These are phyloP conservation scores for Calephelis perditalis DNA, from an alignment of 2,888 invertebrate genomes.

Conservation along the genomic window DNA sequence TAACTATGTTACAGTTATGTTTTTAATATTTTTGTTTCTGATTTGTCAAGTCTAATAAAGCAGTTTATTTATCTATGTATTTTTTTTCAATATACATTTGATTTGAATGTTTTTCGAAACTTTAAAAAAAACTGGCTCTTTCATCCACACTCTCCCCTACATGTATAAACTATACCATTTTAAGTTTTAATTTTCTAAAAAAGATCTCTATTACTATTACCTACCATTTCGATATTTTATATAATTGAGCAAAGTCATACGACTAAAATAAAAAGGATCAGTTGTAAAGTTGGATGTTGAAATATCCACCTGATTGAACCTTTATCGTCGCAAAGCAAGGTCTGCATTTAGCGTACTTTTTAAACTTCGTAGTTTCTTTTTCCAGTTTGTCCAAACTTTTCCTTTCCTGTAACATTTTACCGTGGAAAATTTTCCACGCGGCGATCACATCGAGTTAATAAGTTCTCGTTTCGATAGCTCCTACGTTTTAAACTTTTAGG, in stretches of 20 bases:
- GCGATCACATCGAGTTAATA: slow-evolving; percentile 78
- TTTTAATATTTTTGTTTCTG: too few species aligned
- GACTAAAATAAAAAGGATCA: slow-evolving; percentile 1
- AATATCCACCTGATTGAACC: slow-evolving; percentile 29
- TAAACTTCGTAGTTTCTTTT: slow-evolving; percentile 69
- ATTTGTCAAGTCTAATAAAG: too few species aligned
- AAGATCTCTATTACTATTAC: too few species aligned
- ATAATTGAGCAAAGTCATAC: neutral
- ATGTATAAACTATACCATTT: too few species aligned
- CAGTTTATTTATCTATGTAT: too few species aligned
- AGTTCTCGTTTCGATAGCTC: slow-evolving; percentile 74
- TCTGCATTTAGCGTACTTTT: slow-evolving; percentile 70
- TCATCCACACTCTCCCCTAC: too few species aligned
- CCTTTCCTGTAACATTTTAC: slow-evolving; percentile 74
- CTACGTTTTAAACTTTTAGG: slow-evolving; percentile 77
- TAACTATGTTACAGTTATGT: too few species aligned
- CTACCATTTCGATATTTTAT: too few species aligned
- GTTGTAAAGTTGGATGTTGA: slow-evolving; percentile 18
- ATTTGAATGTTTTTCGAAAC: too few species aligned
- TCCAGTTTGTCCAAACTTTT: slow-evolving; percentile 66
- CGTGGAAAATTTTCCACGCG: slow-evolving; percentile 64
- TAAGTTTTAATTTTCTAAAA: too few species aligned
- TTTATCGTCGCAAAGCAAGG: slow-evolving; percentile 51
- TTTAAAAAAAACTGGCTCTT: too few species aligned
- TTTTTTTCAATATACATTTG: too few species aligned